Evolutionary conservation across 2,888 invertebrate genomes (phyloP).

Genomic region (Tuberolachnus salignus): DNA sequence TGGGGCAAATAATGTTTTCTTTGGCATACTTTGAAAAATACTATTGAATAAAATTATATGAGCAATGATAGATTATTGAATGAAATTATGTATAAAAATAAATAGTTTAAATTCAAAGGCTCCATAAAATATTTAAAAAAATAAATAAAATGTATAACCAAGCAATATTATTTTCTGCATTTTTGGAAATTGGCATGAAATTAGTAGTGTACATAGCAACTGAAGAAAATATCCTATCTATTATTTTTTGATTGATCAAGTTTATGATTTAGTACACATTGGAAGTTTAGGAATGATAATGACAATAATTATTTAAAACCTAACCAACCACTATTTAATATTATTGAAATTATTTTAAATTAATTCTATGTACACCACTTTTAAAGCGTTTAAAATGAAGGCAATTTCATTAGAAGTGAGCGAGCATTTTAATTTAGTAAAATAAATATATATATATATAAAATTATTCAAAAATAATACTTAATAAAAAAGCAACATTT

Average conservation of each 20-base stretch:
- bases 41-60: neutral
- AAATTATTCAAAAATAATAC: neutral
- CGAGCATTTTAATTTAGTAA: neutral
- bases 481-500: neutral
- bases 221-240: neutral
- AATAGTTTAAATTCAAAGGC: slow-evolving; percentile 27
- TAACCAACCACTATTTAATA: neutral
- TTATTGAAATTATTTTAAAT: neutral
- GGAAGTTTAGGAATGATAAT: neutral
- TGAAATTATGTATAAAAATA: neutral
- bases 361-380: slow-evolving; percentile 26
- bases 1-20: neutral
- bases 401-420: slow-evolving; percentile 24
- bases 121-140: slow-evolving; percentile 30
- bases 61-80: neutral
- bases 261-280: neutral
- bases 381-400: neutral
- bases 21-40: neutral
- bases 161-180: neutral
- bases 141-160: neutral
- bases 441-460: too few relatives aligned
- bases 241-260: neutral
- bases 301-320: neutral
- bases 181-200: neutral
- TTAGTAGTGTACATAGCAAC: slow-evolving; percentile 31